phyloP scores from a whole-genome alignment of 2,113 vertebrate species.

The Platichthys stellatus region DNA sequence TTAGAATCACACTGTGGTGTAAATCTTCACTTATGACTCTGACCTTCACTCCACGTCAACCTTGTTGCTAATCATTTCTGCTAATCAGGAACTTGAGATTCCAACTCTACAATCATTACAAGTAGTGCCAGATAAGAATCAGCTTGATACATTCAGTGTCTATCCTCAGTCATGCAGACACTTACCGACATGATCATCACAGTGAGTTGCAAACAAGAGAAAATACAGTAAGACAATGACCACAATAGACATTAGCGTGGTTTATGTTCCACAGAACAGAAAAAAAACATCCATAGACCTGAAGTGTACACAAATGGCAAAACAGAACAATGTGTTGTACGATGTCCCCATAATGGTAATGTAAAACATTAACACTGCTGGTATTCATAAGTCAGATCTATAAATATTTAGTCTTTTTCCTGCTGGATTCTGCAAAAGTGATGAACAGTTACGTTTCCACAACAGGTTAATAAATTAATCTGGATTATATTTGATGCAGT shows the following conservation, averaged over 20 bases:
- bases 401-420: neutral
- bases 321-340: conserved; percentile 13
- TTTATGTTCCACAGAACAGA: conserved; percentile 18
- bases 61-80: neutral
- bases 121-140: neutral
- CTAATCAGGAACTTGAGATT: neutral
- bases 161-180: conserved; percentile 61
- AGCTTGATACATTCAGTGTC: conserved; percentile 2
- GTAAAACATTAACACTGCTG: neutral
- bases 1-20: no score
- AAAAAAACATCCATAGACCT: neutral
- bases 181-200: conserved; percentile 88
- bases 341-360: neutral
- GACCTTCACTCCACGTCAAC: neutral
- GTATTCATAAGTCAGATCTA: neutral
- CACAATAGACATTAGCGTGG: conserved; percentile 18
- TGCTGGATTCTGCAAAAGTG: neutral
- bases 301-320: neutral
- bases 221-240: conserved; percentile 52
- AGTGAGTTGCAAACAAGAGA: conserved; percentile 85
- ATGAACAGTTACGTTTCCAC: neutral
- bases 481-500: no score
- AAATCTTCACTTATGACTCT: no score
- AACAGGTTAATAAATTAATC: neutral
- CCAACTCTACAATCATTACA: neutral